Evolutionary conservation across 2,888 invertebrate genomes (phyloP).

Genomic region (Mactromeris polynyma): DNA sequence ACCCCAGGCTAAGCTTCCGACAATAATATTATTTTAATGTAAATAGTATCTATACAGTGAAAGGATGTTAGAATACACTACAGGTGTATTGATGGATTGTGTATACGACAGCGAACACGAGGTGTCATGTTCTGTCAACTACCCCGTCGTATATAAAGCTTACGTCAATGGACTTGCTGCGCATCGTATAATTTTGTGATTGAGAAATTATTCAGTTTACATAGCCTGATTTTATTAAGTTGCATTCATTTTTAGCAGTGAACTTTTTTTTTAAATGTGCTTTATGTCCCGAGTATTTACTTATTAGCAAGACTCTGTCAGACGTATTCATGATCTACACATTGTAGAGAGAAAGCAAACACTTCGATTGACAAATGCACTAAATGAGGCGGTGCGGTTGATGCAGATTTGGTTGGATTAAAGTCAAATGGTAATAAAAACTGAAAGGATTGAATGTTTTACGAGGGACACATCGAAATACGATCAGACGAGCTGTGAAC

Average conservation of each 20-base stretch:
- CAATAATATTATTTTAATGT: slow-evolving; percentile 11
- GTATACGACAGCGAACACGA: not conserved
- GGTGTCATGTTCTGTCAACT: not conserved
- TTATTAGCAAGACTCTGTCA: too few relatives aligned
- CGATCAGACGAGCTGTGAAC: too few relatives aligned
- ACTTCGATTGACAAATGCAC: not conserved
- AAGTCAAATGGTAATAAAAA: too few relatives aligned
- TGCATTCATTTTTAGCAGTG: not conserved
- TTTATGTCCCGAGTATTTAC: too few relatives aligned
- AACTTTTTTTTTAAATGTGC: not conserved
- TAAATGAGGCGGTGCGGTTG: not conserved
- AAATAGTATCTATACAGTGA: not conserved
- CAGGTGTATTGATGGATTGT: slow-evolving; percentile 22
- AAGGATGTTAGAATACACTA: not conserved
- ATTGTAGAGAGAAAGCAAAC: not conserved
- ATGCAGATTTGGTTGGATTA: not conserved
- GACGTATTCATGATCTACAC: too few relatives aligned
- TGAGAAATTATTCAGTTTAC: not conserved
- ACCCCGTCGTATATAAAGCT: not conserved
- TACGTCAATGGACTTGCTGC: slow-evolving; percentile 7
- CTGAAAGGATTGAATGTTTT: not conserved
- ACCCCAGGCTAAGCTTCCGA: not conserved
- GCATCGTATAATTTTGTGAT: not conserved
- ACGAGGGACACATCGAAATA: too few relatives aligned
- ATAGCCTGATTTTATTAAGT: not conserved